Percentiles rank a stretch among this genome's conserved stretches.
Evolutionary conservation across 2,797 vertebrate species (phyloP).

Genomic region (Periparus ater): DNA sequence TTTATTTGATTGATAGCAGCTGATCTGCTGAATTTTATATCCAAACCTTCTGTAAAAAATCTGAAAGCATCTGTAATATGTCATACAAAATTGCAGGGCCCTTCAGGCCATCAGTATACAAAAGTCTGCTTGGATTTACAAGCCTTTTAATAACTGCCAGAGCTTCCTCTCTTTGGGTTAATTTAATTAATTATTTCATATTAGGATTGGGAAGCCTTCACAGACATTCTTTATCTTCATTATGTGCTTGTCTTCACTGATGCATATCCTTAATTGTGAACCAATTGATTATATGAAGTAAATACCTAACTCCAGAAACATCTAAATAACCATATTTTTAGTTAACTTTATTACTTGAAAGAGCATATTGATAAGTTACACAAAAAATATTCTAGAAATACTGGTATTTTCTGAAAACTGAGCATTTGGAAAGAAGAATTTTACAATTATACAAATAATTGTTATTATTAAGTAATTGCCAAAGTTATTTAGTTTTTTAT

Average conservation of each 20-base stretch:
- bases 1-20: background rate
- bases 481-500: background rate
- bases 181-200: constrained; percentile 48
- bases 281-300: background rate
- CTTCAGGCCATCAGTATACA: background rate
- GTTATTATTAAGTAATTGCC: background rate
- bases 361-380: background rate
- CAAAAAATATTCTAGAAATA: background rate
- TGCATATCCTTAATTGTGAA: constrained; percentile 14
- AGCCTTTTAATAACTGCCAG: constrained; percentile 36
- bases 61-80: background rate
- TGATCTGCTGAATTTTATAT: background rate
- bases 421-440: background rate
- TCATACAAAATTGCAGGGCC: background rate
- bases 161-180: constrained; percentile 32
- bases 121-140: constrained; percentile 9
- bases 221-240: constrained; percentile 44
- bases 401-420: background rate
- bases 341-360: background rate
- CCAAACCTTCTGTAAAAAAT: background rate
- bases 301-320: background rate
- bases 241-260: constrained; percentile 30
- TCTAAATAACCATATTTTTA: background rate
- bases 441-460: background rate
- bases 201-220: constrained; percentile 18